Evolutionary conservation across 1,140 invertebrate genomes (phyloP), one percentile per base, ranked within the genome.

Genomic region (Diabrotica undecimpunctata): DNA sequence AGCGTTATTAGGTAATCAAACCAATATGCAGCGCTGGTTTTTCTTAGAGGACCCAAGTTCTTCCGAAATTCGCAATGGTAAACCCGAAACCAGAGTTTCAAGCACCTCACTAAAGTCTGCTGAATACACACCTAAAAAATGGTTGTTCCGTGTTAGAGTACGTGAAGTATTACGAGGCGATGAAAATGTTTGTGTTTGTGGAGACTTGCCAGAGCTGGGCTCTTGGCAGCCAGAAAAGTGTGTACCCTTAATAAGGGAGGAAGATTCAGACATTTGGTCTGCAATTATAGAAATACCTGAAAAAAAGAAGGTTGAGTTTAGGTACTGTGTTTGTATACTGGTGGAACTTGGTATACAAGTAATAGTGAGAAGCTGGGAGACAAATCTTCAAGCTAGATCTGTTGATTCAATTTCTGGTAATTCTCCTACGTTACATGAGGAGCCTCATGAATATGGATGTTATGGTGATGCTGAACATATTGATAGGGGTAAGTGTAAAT

Each of bases 361-460:
- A 7, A 83, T 93, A 54, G 86, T 95, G 11, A 84, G 90, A 12
- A 83, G 83, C 69, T 96, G 93, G 94, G 94, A 97, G 80, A 92
- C 92, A 7, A 87, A 92, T 74, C 80, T 92, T 62, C 79, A 81
- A 60, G 89, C 93, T 46, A 80, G 93, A 60, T 63, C 77, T 25
- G 84, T 90, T 61, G 64, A 70, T 5, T 60, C 63, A 3, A 5
- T 10, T 55, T 51, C 68, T 46, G 62, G 65, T 14, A 68, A 54
- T 41, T 73, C 72, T 12, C 71, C 75, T n/a, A 67, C 53, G 11
- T 11, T 52, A 0, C 52, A 69, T 0, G 66, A 72, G 41, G 70
- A 72, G 41, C 72, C 72, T 10, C 58, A 71, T 12, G 61, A 52
- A 25, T 77, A 77, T 67, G 77, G 92, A 12, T 81, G 83, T 66